Conservation (phyloP, 2,888 invertebrate genomes). For the Conomelus anceps region DNA sequence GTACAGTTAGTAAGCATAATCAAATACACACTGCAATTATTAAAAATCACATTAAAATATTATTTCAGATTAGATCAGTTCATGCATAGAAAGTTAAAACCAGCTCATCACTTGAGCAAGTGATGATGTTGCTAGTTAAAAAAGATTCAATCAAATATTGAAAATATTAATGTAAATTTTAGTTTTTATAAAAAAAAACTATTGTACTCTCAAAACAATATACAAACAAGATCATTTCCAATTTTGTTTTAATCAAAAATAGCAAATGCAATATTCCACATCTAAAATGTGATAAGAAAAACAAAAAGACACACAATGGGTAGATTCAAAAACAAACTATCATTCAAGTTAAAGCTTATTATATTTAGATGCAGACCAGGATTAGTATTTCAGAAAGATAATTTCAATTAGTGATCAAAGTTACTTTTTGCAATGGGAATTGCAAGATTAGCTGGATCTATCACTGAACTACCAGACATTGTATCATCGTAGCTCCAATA, state of each 20-base stretch:
- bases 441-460: slow-evolving; percentile 23
- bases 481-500: slow-evolving; percentile 26
- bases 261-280: background rate
- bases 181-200: too few species aligned
- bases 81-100: background rate
- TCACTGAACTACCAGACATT: slow-evolving; percentile 10
- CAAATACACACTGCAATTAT: background rate
- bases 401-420: background rate
- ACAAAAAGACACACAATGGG: background rate
- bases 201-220: too few species aligned
- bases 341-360: too few species aligned
- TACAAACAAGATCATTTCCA: too few species aligned
- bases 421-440: slow-evolving; percentile 23
- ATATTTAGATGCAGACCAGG: background rate
- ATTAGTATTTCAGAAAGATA: background rate
- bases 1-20: slow-evolving; percentile 23
- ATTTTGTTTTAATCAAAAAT: background rate
- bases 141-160: too few species aligned
- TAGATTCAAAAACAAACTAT: too few species aligned
- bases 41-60: slow-evolving; percentile 17
- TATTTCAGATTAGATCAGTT: slow-evolving; percentile 6
- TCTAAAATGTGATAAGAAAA: background rate
- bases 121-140: too few species aligned
- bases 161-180: too few species aligned
- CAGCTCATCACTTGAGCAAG: too few species aligned